phyloP scores from a whole-genome alignment of 1,140 invertebrate species.

The Colletes latitarsis region DNA sequence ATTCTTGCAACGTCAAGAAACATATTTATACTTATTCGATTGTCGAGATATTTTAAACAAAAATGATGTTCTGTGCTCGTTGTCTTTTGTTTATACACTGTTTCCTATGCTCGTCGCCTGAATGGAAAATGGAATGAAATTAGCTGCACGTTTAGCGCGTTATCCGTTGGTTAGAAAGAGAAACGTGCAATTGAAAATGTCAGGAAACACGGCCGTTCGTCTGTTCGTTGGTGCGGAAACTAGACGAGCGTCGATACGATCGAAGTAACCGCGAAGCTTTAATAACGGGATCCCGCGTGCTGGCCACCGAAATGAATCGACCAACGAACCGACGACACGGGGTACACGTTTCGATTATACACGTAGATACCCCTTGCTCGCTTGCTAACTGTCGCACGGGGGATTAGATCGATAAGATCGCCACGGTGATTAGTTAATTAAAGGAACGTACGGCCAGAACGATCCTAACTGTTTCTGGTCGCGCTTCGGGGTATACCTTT shows the following conservation, averaged over 20 bases:
- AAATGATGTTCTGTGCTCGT: too few species aligned
- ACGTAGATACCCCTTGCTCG: conserved; percentile 41
- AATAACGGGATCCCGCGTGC: conserved; percentile 40
- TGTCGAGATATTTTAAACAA: too few species aligned
- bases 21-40: too few species aligned
- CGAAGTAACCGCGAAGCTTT: conserved; percentile 26
- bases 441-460: conserved; percentile 35
- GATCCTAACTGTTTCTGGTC: conserved; percentile 36
- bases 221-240: conserved; percentile 15
- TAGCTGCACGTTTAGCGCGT: too few species aligned
- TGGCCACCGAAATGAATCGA: conserved; percentile 31
- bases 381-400: conserved; percentile 45
- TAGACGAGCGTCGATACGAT: conserved; percentile 28
- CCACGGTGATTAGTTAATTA: conserved; percentile 59
- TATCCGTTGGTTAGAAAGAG: neutral
- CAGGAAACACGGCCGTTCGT: neutral
- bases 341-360: conserved; percentile 44
- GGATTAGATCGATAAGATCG: conserved; percentile 64
- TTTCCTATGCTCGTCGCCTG: too few species aligned
- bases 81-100: too few species aligned
- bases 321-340: neutral
- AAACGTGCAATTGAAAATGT: neutral
- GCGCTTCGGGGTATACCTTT: conserved; percentile 6
- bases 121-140: neutral
- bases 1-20: too few species aligned